These are phyloP conservation scores for Tipula unca DNA, from an alignment of 2,888 invertebrate species.

Conservation along the genomic window DNA sequence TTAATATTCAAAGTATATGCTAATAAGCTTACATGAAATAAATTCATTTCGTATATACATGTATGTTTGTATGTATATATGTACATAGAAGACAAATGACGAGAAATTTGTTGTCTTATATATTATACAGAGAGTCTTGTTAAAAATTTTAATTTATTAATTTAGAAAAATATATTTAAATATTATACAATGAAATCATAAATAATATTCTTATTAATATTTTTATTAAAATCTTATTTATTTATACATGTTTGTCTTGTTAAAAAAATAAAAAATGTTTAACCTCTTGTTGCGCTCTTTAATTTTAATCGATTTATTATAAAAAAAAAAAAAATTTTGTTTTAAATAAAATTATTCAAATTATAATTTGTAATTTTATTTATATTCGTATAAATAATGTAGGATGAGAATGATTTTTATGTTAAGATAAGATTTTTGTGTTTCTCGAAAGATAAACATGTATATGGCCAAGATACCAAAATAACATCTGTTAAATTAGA, in stretches of 20 bases:
- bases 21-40: background rate
- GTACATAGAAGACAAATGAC: background rate
- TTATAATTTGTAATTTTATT: background rate
- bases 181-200: constrained; percentile 14
- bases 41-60: background rate
- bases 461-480: background rate
- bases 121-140: background rate
- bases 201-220: background rate
- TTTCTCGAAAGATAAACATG: background rate
- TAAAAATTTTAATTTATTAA: background rate
- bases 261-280: background rate
- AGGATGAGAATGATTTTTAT: background rate
- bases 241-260: background rate
- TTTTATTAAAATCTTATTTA: background rate
- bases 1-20: background rate
- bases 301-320: constrained; percentile 1
- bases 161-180: background rate
- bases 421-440: background rate
- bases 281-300: background rate
- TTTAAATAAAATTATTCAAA: background rate
- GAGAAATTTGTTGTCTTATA: background rate
- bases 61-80: too few species aligned
- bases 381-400: background rate
- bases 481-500: background rate
- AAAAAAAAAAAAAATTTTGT: too few species aligned